Percentiles rank a stretch among this genome's conserved stretches.
phyloP scores from a whole-genome alignment of 2,888 invertebrate species.

The Hyposoter didymator region DNA sequence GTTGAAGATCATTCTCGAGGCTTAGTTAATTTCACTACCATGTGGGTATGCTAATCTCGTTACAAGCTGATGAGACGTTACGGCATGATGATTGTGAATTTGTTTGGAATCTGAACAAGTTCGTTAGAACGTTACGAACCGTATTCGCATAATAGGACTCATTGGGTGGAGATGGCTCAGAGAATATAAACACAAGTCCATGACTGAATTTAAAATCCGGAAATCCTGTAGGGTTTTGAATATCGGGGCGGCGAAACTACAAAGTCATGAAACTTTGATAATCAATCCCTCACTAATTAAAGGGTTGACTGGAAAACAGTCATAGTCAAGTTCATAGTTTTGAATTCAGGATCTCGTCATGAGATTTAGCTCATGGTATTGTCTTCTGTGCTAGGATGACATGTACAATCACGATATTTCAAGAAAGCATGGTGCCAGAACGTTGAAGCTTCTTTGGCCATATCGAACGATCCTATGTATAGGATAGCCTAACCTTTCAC shows the following conservation, averaged over 20 bases:
- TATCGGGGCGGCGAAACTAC: neutral
- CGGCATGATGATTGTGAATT: constrained; percentile 57
- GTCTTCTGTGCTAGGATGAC: neutral
- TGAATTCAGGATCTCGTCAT: neutral
- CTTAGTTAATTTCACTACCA: constrained; percentile 48
- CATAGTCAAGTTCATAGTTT: neutral
- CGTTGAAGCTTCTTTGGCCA: constrained; percentile 36
- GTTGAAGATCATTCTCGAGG: constrained; percentile 12
- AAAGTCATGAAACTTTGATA: neutral
- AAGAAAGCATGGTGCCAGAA: constrained; percentile 8
- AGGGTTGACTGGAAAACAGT: neutral
- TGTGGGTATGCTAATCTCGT: constrained; percentile 38
- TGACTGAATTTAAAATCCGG: neutral
- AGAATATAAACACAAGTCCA: neutral
- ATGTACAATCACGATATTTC: neutral
- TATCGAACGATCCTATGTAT: constrained; percentile 25
- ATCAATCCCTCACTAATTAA: neutral
- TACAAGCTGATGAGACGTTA: constrained; percentile 47
- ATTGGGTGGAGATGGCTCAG: neutral
- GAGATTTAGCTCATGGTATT: neutral
- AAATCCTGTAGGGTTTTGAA: neutral
- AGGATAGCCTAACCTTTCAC: constrained; percentile 22
- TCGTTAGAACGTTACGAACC: constrained; percentile 58
- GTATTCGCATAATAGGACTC: constrained; percentile 12
- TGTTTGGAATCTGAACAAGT: constrained; percentile 45